Evolutionary conservation across 30 jellyfish, hydroid and myxozoan genomes (phyloP), one percentile per base, ranked within the genome.

Genomic region (Chrysaora quinquecirrha): DNA sequence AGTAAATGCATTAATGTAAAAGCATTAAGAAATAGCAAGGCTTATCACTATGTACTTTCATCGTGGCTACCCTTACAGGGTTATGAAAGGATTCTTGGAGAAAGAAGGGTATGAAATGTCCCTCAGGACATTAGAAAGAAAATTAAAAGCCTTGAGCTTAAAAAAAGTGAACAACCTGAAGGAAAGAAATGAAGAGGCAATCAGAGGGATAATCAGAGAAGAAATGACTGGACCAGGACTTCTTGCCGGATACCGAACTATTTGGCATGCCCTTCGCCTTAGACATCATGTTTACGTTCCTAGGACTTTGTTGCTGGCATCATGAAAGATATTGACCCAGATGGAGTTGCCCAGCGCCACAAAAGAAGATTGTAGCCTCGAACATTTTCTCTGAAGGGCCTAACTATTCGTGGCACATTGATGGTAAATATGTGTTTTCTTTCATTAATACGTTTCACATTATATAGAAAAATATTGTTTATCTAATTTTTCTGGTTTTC

Each of bases 311-410:
- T 38, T 6, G 54, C 54, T 38, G 54, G 54, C 54, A 21, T 64
- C 7, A 50, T 75, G 76, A 54, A 75, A 75, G 87, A 75, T 18
- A 54, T 75, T 12, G 87, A 75, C 34, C 87, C 87, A 30, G 87
- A 48, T 50, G 87, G 87, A 20, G 87, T 75, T 28, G 77, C 27
- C 14, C 54, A 14, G 30, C 78, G 77, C 4, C 7, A 24, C n/a
- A 12, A 29, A 54, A 22, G 87, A 29, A 31, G 19, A 21, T 34
- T 75, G 3, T 2, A 69, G 1, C 63, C 78, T 14, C 75, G 87
- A 3, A 75, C 63, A 6, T 73, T n/a, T 21, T 73, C 27, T 46
- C 85, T 35, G 54, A n/a, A n/a, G 85, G 85, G 46, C 71, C 73
- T 35, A 46, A 75, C 49, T 62, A 77, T 48, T 28, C 89, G 30